phyloP scores from a whole-genome alignment of 2,797 vertebrate genomes.

The Hirundo rustica region DNA sequence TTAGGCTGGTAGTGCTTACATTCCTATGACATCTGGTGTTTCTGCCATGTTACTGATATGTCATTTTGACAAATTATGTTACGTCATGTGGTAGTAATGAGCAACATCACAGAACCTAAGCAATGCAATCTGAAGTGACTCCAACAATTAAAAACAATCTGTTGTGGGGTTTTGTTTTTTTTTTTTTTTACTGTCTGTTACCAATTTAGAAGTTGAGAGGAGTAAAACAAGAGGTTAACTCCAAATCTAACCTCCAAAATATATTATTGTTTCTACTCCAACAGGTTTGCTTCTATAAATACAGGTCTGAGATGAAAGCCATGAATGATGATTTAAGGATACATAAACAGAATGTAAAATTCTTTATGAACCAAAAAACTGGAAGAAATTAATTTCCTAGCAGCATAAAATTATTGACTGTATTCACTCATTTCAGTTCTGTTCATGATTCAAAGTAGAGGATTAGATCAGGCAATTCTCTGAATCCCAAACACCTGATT shows the following conservation, averaged over 20 bases:
- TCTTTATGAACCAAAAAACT: neutral
- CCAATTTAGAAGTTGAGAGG: neutral
- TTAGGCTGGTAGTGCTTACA: neutral
- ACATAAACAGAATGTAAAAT: neutral
- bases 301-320: neutral
- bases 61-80: constrained; percentile 44
- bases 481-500: neutral
- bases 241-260: neutral
- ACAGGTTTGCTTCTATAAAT: neutral
- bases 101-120: constrained; percentile 5
- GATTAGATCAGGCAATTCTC: neutral
- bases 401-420: neutral
- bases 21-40: constrained; percentile 47
- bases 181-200: neutral
- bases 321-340: neutral
- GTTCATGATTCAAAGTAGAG: neutral
- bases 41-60: constrained; percentile 9
- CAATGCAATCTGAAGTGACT: constrained; percentile 10
- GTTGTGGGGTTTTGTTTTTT: constrained; percentile 11
- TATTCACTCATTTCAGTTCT: neutral
- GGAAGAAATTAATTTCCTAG: neutral
- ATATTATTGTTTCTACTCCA: neutral
- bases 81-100: constrained; percentile 23
- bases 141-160: constrained; percentile 35
- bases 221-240: neutral